Evolutionary conservation across 2,797 vertebrate genomes (phyloP).

Genomic region (Phylloscopus collybita): DNA sequence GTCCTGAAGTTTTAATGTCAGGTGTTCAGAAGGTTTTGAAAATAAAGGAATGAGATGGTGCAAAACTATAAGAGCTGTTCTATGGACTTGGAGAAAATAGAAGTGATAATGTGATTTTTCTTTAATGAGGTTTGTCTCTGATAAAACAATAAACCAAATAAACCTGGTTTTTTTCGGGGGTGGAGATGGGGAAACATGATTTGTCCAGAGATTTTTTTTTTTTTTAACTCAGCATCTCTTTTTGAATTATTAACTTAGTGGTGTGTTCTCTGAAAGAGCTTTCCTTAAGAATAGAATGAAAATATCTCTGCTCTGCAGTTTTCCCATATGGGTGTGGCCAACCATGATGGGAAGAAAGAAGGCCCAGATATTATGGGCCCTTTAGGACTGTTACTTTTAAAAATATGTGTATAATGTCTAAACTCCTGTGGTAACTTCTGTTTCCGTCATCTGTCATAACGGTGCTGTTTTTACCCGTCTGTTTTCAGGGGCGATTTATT

Average conservation of each 20-base stretch:
- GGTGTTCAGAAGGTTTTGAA: not conserved
- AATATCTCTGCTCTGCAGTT: not conserved
- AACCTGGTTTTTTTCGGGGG: not conserved
- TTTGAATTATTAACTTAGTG: not conserved
- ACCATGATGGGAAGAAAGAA: not conserved
- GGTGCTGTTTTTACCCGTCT: not conserved
- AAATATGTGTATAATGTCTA: not conserved
- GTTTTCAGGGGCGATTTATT: constrained; percentile 81
- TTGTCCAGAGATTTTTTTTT: not conserved
- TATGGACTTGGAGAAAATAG: not conserved
- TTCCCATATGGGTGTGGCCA: not conserved
- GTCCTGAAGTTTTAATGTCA: not conserved
- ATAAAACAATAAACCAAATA: not conserved
- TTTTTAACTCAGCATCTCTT: not conserved
- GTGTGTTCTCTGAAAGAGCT: not conserved
- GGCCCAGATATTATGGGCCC: not conserved
- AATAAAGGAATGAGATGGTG: not conserved
- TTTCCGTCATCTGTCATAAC: not conserved
- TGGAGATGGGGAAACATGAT: not conserved
- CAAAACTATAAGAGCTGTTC: not conserved
- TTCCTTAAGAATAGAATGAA: not conserved
- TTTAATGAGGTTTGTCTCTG: not conserved
- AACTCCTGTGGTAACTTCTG: not conserved
- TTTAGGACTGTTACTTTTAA: not conserved
- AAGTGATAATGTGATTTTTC: not conserved